Percentiles rank a stretch among this genome's conserved stretches.
Conservation (phyloP, 2,113 vertebrate species). For the Ammodytes dubius region DNA sequence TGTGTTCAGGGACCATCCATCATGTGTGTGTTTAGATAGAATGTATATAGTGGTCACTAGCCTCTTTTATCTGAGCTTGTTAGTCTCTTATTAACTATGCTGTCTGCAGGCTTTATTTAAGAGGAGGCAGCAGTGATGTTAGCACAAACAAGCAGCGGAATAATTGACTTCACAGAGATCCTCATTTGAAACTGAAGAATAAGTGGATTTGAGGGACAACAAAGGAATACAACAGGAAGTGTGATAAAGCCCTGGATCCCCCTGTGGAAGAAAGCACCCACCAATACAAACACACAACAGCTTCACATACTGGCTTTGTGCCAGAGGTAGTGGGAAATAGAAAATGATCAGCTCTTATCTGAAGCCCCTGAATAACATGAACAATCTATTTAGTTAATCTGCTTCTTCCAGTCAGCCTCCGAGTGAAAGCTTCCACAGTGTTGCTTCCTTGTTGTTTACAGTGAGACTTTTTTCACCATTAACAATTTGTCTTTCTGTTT, state of each 20-base stretch:
- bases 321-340: conserved; percentile 19
- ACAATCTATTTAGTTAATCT: conserved; percentile 47
- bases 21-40: not conserved
- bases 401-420: conserved; percentile 31
- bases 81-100: not conserved
- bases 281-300: conserved; percentile 11
- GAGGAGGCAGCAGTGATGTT: not conserved
- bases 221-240: conserved; percentile 13
- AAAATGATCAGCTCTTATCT: conserved; percentile 21
- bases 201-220: conserved; percentile 6
- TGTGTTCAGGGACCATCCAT: not conserved
- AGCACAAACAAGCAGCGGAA: conserved; percentile 2
- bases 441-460: not conserved
- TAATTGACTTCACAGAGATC: not conserved
- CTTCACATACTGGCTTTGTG: not conserved
- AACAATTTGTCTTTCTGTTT: not conserved
- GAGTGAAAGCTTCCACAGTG: conserved; percentile 1
- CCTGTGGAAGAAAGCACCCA: not conserved
- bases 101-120: not conserved
- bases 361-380: conserved; percentile 35
- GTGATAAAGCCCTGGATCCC: conserved; percentile 18
- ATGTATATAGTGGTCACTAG: not conserved
- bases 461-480: not conserved
- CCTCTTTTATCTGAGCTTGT: not conserved
- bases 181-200: conserved; percentile 7